Conservation (phyloP, 2,113 vertebrate genomes). For the Calonectris borealis region DNA sequence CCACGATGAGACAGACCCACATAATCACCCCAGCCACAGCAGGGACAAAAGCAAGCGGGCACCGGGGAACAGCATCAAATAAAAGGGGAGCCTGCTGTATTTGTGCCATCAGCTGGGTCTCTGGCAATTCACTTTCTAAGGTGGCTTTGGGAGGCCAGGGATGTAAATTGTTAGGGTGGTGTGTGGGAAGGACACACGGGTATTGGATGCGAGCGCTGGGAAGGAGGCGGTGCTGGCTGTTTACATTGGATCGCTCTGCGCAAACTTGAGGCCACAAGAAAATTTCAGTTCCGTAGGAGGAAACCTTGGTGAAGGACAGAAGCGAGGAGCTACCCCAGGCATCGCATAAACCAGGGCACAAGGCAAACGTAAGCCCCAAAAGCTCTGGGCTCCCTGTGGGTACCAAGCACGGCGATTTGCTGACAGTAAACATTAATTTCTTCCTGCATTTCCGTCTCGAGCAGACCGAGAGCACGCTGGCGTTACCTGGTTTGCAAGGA, state of each 20-base stretch:
- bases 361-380: background rate
- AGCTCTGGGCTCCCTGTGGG: background rate
- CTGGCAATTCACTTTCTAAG: background rate
- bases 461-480: background rate
- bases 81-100: background rate
- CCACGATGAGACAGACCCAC: conserved; percentile 17
- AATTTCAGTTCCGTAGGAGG: background rate
- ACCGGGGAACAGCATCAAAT: rapidly evolving
- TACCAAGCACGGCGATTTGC: background rate
- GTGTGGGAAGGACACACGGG: rapidly evolving
- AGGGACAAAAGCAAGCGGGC: background rate
- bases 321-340: background rate
- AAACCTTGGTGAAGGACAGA: background rate
- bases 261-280: background rate
- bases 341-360: background rate
- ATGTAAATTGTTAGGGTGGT: rapidly evolving
- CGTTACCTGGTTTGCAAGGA: background rate
- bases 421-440: background rate
- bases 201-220: rapidly evolving
- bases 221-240: background rate
- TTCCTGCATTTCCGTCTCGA: background rate
- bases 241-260: background rate
- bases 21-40: background rate
- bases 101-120: background rate
- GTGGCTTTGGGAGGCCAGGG: background rate